Conservation (phyloP, 2,113 vertebrate genomes). For the Leucosticte australis region DNA sequence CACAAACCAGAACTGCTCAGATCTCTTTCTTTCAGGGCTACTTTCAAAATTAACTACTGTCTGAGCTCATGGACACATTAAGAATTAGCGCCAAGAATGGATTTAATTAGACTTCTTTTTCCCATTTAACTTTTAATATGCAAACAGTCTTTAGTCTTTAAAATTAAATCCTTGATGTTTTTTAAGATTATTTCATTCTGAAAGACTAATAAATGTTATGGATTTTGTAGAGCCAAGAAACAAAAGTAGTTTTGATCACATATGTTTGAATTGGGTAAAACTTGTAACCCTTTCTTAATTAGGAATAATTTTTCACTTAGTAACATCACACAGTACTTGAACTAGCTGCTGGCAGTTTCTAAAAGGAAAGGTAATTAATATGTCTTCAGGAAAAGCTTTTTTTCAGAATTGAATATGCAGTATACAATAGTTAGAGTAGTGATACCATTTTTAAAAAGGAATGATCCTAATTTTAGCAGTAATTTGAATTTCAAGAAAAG, state of each 20-base stretch:
- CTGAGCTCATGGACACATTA: background rate
- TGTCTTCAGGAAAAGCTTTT: constrained; percentile 34
- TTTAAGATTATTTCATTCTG: background rate
- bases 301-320: constrained; percentile 61
- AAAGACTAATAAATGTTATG: background rate
- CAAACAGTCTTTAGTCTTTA: constrained; percentile 14
- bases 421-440: background rate
- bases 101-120: constrained; percentile 6
- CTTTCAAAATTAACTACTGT: background rate
- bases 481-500: background rate
- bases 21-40: background rate
- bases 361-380: constrained; percentile 64
- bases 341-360: constrained; percentile 40
- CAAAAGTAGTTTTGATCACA: background rate
- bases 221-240: background rate
- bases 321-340: constrained; percentile 41
- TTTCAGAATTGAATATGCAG: background rate
- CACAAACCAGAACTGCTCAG: background rate
- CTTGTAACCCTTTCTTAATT: constrained; percentile 42
- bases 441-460: background rate
- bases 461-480: background rate
- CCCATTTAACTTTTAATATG: background rate
- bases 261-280: background rate
- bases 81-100: background rate
- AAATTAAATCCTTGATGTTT: background rate